Evolutionary conservation across 1,140 invertebrate species (phyloP).

Genomic region (Panagrolaimus sp.): DNA sequence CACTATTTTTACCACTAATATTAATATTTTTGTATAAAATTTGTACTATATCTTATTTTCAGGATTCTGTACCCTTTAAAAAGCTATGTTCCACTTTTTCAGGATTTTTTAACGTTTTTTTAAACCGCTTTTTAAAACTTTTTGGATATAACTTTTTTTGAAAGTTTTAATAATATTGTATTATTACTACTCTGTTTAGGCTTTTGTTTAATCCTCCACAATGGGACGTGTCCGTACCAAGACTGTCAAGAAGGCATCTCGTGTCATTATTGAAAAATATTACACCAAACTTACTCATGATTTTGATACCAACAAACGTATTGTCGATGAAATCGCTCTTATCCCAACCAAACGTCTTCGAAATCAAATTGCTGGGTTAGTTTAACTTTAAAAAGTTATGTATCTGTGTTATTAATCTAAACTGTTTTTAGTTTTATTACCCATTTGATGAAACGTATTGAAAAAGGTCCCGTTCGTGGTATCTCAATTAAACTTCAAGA

Average conservation of each 20-base stretch:
- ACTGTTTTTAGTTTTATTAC: slow-evolving; percentile 78
- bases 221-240: slow-evolving; percentile 96
- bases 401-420: neutral
- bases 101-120: too few species aligned
- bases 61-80: too few species aligned
- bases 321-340: slow-evolving; percentile 98
- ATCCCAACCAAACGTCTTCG: slow-evolving; percentile 92
- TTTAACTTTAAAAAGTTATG: neutral
- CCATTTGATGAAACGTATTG: slow-evolving; percentile 95
- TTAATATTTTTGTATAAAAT: too few species aligned
- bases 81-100: too few species aligned
- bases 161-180: too few species aligned
- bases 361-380: slow-evolving; percentile 96
- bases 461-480: slow-evolving; percentile 87
- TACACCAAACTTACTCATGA: slow-evolving; percentile 92
- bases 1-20: too few species aligned
- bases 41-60: too few species aligned
- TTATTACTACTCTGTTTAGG: too few species aligned
- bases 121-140: too few species aligned
- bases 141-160: too few species aligned
- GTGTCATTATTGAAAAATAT: slow-evolving; percentile 98
- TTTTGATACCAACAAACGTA: slow-evolving; percentile 97
- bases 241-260: slow-evolving; percentile 98
- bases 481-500: slow-evolving; percentile 99
- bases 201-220: slow-evolving; percentile 17